Evolutionary conservation across 2,113 vertebrate genomes (phyloP).

Genomic region (Argyrosomus japonicus): DNA sequence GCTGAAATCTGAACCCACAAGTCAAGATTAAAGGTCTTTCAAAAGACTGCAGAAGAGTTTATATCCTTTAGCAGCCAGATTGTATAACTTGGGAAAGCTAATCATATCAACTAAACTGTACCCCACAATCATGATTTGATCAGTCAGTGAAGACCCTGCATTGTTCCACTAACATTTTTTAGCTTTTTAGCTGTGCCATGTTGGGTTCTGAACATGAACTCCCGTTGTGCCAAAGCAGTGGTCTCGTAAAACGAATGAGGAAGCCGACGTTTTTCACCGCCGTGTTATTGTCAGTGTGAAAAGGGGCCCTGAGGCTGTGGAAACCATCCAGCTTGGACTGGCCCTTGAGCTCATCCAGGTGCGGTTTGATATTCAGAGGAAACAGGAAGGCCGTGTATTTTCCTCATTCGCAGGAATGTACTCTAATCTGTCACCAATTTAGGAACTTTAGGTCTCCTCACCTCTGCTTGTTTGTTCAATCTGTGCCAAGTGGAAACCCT

Average conservation of each 20-base stretch:
- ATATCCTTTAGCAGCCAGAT: neutral
- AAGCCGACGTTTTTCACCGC: slow-evolving; percentile 7
- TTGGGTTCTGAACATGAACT: neutral
- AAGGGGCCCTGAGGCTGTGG: slow-evolving; percentile 32
- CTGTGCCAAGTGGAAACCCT: slow-evolving; percentile 5
- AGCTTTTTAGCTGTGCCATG: neutral
- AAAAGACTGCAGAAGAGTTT: slow-evolving; percentile 14
- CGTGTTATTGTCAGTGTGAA: slow-evolving; percentile 31
- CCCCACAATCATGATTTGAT: neutral
- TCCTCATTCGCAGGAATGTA: slow-evolving; percentile 5
- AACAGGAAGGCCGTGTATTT: slow-evolving; percentile 25
- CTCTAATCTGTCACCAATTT: slow-evolving; percentile 33
- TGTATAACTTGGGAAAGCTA: neutral
- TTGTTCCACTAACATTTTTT: neutral
- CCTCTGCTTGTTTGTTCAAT: slow-evolving; percentile 3
- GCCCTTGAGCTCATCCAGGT: slow-evolving; percentile 51
- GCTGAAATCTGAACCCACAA: slow-evolving; percentile 22
- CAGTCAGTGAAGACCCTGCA: neutral
- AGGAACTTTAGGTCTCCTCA: slow-evolving; percentile 10
- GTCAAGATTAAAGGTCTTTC: slow-evolving; percentile 29
- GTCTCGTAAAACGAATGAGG: slow-evolving; percentile 51
- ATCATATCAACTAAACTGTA: neutral
- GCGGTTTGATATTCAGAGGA: slow-evolving; percentile 44
- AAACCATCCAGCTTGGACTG: slow-evolving; percentile 44
- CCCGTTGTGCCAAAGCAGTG: neutral